Evolutionary conservation across 1,140 invertebrate species (phyloP), one percentile per base, ranked within the genome.

Genomic region (Battus philenor): DNA sequence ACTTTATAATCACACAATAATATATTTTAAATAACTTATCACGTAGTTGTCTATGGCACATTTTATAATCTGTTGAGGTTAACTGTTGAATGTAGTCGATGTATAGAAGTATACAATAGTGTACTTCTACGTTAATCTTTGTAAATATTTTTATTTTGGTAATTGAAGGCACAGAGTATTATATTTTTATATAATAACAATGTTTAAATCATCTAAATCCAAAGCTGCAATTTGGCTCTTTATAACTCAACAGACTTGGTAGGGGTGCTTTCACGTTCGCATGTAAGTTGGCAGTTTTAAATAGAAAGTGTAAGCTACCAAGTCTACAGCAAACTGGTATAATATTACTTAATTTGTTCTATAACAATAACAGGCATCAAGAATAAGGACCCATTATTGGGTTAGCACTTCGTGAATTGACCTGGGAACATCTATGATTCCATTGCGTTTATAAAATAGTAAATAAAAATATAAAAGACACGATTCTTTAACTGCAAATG

Each of bases 401-500:
- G 59, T 18, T 60, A 68, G 65, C 73, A 77, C 73, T 74, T 74
- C 57, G 73, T 77, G 66, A 71, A 54, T 45, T 27, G 20, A 15
- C 18, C 46, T 34, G 34, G 18, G 15, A 30, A 30, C 41, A 34
- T n/a, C 32, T 33, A 47, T 43, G 10, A 29, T 24, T 45, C 26
- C 41, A 54, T 9, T 18, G 6, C 17, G 30, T 16, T 17, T 20
- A 32, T 7, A 8, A n/a, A n/a, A n/a, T n/a, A n/a, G n/a, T n/a
- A n/a, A n/a, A n/a, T n/a, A n/a, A n/a, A n/a, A n/a, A n/a, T n/a
- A n/a, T n/a, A n/a, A n/a, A n/a, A n/a, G n/a, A n/a, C n/a, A n/a
- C n/a, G n/a, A n/a, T n/a, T n/a, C n/a, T n/a, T n/a, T n/a, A n/a
- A n/a, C n/a, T n/a, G n/a, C n/a, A n/a, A n/a, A n/a, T n/a, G n/a